phyloP scores from a whole-genome alignment of 2,888 invertebrate species.

The Amphiduros pacificus region DNA sequence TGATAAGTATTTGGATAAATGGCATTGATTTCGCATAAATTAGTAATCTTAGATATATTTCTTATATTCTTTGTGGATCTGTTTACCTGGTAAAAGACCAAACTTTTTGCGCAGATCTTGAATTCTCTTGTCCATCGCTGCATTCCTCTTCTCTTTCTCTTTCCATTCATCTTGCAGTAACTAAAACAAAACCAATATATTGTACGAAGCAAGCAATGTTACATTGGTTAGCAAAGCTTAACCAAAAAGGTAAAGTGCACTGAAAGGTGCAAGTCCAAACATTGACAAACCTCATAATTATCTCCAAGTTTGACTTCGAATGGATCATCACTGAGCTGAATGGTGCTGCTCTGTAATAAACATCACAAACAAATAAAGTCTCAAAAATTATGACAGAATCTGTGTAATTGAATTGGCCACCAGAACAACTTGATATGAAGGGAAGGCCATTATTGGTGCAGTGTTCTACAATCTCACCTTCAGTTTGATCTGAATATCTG shows the following conservation, averaged over 20 bases:
- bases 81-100: slow-evolving; percentile 20
- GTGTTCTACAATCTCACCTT: slow-evolving; percentile 44
- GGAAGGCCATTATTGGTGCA: too few species aligned
- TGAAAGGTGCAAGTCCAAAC: neutral
- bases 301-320: slow-evolving; percentile 95
- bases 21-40: neutral
- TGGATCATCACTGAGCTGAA: slow-evolving; percentile 96
- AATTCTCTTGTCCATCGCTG: slow-evolving; percentile 27
- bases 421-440: too few species aligned
- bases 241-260: too few species aligned
- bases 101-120: slow-evolving; percentile 28
- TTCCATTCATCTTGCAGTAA: slow-evolving; percentile 94
- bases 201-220: too few species aligned
- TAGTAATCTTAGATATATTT: too few species aligned
- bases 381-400: too few species aligned
- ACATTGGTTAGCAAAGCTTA: too few species aligned
- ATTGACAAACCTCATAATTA: slow-evolving; percentile 74
- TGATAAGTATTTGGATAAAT: neutral
- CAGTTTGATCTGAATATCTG: slow-evolving; percentile 86
- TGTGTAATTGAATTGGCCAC: too few species aligned
- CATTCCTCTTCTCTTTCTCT: slow-evolving; percentile 63
- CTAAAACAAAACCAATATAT: too few species aligned
- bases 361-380: too few species aligned
- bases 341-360: too few species aligned
- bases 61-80: neutral